A percentile compares a stretch with the other conserved stretches of the same genome.
Conservation (phyloP, 1,140 invertebrate species). For the Monomorium pharaonis region DNA sequence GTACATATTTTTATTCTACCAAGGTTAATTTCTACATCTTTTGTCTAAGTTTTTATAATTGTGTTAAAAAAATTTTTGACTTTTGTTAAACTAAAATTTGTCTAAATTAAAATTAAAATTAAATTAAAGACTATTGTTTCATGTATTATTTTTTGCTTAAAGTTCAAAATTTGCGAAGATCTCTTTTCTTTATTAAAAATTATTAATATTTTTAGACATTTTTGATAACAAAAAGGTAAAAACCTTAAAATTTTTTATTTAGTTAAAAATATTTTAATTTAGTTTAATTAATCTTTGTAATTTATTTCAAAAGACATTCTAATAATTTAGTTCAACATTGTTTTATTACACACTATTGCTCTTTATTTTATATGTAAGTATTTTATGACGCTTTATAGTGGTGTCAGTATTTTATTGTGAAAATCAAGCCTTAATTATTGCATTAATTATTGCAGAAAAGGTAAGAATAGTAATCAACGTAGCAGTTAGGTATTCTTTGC, state of each 20-base stretch:
- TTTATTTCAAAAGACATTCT: neutral
- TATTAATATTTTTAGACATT: neutral
- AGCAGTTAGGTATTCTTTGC: neutral
- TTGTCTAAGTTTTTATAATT: neutral
- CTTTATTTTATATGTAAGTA: neutral
- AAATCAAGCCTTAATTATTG: conserved; percentile 3
- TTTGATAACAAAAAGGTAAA: neutral
- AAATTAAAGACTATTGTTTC: neutral
- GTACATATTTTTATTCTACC: neutral
- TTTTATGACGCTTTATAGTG: neutral
- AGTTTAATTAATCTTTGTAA: neutral
- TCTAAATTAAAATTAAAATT: neutral
- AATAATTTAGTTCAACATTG: neutral
- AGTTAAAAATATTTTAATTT: neutral
- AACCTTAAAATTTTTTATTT: neutral
- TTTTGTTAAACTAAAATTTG: neutral
- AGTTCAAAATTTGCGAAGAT: neutral
- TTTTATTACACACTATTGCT: neutral
- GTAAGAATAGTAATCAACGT: conserved; percentile 24
- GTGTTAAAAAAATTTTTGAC: neutral
- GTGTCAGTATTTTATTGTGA: neutral
- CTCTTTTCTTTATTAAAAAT: neutral
- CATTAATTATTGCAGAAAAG: conserved; percentile 32
- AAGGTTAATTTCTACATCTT: neutral
- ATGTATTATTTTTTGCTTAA: neutral